Evolutionary conservation across 2,888 invertebrate genomes (phyloP).

Genomic region (Archips crataeganus): DNA sequence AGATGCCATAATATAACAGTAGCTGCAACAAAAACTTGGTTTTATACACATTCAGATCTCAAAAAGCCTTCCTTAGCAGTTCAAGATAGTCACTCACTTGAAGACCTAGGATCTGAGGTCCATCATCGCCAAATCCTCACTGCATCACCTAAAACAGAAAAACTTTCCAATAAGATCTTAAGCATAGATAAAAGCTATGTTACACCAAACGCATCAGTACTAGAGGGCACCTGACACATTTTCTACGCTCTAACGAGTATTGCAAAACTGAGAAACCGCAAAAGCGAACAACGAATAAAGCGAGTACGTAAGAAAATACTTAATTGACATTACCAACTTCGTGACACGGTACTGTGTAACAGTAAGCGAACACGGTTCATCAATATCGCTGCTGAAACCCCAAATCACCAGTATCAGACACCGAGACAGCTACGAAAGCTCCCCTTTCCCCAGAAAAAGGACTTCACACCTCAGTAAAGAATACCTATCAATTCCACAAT

Average conservation of each 20-base stretch:
- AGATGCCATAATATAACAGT: constrained; percentile 89
- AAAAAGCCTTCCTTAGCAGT: not conserved
- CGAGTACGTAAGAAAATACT: constrained; percentile 50
- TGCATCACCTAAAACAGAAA: constrained; percentile 47
- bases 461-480: constrained; percentile 63
- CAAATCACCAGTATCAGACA: constrained; percentile 53
- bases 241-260: constrained; percentile 82
- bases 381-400: constrained; percentile 63
- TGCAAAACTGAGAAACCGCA: constrained; percentile 77
- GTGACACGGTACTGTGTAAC: constrained; percentile 61
- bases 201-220: constrained; percentile 20
- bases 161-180: constrained; percentile 48
- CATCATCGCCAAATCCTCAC: constrained; percentile 49
- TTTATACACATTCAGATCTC: not conserved
- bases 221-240: constrained; percentile 76
- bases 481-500: constrained; percentile 70
- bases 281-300: constrained; percentile 50
- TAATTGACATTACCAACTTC: constrained; percentile 52
- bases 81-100: constrained; percentile 23
- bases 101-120: constrained; percentile 49
- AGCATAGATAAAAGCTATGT: constrained; percentile 42
- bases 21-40: constrained; percentile 50
- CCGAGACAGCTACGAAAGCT: constrained; percentile 64
- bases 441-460: constrained; percentile 70
- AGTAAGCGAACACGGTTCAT: constrained; percentile 67